These are phyloP conservation scores for Caenorhabditis sp. DNA, from an alignment of 2,888 invertebrate species.

Conservation along the genomic window DNA sequence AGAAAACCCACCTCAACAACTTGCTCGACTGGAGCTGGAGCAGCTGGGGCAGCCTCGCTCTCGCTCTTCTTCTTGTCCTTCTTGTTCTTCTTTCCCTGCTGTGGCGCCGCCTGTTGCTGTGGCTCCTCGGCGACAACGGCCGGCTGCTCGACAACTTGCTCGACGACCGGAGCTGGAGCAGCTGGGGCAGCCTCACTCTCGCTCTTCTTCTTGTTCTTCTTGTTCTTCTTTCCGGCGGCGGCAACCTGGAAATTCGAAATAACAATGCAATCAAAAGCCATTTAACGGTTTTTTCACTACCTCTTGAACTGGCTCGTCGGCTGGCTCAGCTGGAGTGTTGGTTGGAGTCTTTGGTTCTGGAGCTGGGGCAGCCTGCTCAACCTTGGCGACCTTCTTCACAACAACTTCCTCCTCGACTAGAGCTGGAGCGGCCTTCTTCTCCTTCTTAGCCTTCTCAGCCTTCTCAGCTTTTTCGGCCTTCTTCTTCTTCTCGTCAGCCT, in stretches of 20 bases:
- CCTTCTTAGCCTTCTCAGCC: slow-evolving; percentile 31
- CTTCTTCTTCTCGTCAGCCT: slow-evolving; percentile 55
- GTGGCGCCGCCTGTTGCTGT: slow-evolving; percentile 39
- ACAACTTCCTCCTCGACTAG: slow-evolving; percentile 52
- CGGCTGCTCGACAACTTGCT: slow-evolving; percentile 43
- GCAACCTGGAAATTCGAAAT: slow-evolving; percentile 44
- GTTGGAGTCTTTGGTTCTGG: slow-evolving; percentile 53
- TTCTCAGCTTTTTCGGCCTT: slow-evolving; percentile 52
- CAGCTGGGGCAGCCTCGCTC: slow-evolving; percentile 42
- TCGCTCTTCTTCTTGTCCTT: slow-evolving; percentile 50
- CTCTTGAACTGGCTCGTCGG: slow-evolving; percentile 38
- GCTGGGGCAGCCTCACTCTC: slow-evolving; percentile 56
- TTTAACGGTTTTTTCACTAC: not conserved
- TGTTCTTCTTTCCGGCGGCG: slow-evolving; percentile 60
- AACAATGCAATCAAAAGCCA: slow-evolving; percentile 27
- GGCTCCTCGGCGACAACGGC: slow-evolving; percentile 34
- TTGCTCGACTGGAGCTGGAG: slow-evolving; percentile 47
- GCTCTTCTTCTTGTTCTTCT: slow-evolving; percentile 68
- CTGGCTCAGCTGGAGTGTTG: slow-evolving; percentile 58
- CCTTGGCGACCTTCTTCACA: slow-evolving; percentile 49
- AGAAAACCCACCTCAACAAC: slow-evolving; percentile 58
- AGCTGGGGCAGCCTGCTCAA: slow-evolving; percentile 38
- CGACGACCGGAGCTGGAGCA: too few species aligned
- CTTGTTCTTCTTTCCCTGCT: slow-evolving; percentile 56
- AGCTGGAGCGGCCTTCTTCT: slow-evolving; percentile 32